Conservation (phyloP, 1,140 invertebrate species). For the Nomia melanderi region DNA sequence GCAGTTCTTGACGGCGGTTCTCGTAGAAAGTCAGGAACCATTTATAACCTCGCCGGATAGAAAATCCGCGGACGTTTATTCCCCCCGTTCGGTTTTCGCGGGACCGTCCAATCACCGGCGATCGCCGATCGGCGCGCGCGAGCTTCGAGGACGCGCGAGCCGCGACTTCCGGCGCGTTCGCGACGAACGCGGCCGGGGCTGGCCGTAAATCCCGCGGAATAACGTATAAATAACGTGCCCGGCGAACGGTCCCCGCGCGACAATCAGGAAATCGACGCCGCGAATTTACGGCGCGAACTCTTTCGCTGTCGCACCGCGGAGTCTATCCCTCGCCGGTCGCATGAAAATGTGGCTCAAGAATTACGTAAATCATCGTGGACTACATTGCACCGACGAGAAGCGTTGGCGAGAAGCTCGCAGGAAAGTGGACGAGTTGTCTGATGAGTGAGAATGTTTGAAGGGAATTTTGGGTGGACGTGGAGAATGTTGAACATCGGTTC, state of each 20-base stretch:
- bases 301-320: neutral
- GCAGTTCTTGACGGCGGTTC: neutral
- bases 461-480: too few relatives aligned
- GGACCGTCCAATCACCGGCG: neutral
- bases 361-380: slow-evolving; percentile 27
- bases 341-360: slow-evolving; percentile 21
- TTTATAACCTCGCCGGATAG: slow-evolving; percentile 17
- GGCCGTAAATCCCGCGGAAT: slow-evolving; percentile 34
- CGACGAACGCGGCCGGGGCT: slow-evolving; percentile 15
- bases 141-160: slow-evolving; percentile 16
- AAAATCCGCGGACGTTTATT: slow-evolving; percentile 1
- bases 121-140: neutral
- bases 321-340: neutral
- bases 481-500: too few relatives aligned
- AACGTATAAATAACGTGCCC: slow-evolving; percentile 38
- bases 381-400: neutral
- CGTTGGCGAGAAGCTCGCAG: too few relatives aligned
- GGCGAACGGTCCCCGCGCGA: neutral
- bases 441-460: too few relatives aligned
- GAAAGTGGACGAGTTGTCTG: too few relatives aligned
- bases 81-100: neutral
- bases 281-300: slow-evolving; percentile 33
- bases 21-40: slow-evolving; percentile 26
- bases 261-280: slow-evolving; percentile 31
- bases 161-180: slow-evolving; percentile 26